A percentile compares a stretch with the other conserved stretches of the same genome.
These are phyloP conservation scores for Trileptium ribeirensis DNA, from an alignment of 2,888 invertebrate genomes.

Conservation along the genomic window DNA sequence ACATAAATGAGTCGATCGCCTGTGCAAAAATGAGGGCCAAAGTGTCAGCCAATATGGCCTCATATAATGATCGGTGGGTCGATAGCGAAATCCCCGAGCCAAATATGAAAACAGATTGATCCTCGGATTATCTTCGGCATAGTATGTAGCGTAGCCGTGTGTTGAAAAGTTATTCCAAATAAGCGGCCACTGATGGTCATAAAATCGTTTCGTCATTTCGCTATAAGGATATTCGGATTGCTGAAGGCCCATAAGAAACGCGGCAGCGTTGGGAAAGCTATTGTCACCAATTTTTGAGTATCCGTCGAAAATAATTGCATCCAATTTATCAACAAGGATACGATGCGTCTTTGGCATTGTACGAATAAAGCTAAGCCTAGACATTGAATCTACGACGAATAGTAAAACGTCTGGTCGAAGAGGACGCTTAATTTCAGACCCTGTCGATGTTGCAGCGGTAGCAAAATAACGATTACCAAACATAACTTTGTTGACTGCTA, in stretches of 20 bases:
- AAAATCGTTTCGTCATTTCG: conserved; percentile 38
- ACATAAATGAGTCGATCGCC: conserved; percentile 43
- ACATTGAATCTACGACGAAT: conserved; percentile 54
- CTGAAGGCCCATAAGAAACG: conserved; percentile 47
- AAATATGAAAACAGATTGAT: conserved; percentile 52
- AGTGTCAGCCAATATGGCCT: conserved; percentile 46
- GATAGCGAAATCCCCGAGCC: conserved; percentile 50
- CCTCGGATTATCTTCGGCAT: conserved; percentile 53
- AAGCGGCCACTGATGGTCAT: conserved; percentile 48
- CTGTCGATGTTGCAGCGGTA: background rate
- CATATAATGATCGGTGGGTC: conserved; percentile 53
- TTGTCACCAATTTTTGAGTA: conserved; percentile 55
- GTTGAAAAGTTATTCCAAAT: conserved; percentile 51
- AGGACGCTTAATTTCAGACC: no score
- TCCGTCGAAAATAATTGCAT: conserved; percentile 47
- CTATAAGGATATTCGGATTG: conserved; percentile 34
- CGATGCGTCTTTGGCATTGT: conserved; percentile 47
- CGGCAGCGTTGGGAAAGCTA: conserved; percentile 52
- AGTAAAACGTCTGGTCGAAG: conserved; percentile 48
- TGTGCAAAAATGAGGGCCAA: conserved; percentile 46
- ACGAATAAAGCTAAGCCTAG: conserved; percentile 50
- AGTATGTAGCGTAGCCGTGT: conserved; percentile 50
- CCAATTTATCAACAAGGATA: conserved; percentile 42
- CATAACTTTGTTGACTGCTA: background rate
- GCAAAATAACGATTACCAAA: background rate